Conservation (phyloP, 2,113 vertebrate species). For the Petaurus breviceps region DNA sequence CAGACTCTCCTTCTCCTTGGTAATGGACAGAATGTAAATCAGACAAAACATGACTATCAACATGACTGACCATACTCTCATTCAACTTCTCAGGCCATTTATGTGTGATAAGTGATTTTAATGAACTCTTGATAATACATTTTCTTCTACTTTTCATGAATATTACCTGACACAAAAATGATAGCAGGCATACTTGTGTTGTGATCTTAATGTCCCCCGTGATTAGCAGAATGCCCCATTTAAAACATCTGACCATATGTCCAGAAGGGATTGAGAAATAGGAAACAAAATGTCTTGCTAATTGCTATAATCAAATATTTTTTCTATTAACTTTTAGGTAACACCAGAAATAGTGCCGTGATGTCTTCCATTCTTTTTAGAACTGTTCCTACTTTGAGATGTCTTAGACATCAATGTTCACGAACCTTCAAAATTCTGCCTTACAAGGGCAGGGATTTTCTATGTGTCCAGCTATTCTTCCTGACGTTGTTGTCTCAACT, state of each 20-base stretch:
- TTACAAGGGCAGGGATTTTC: not conserved
- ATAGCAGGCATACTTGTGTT: not conserved
- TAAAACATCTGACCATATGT: not conserved
- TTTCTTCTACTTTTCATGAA: not conserved
- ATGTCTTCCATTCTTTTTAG: not conserved
- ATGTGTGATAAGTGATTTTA: slow-evolving; percentile 43
- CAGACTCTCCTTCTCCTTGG: not conserved
- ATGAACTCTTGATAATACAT: slow-evolving; percentile 37
- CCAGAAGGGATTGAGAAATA: slow-evolving; percentile 1
- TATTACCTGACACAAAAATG: slow-evolving; percentile 13
- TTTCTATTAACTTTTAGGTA: not conserved
- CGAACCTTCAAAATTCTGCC: not conserved
- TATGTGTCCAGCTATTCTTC: not conserved
- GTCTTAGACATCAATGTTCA: not conserved
- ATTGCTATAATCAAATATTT: not conserved
- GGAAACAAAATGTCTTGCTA: not conserved
- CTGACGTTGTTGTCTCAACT: not conserved
- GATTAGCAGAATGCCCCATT: not conserved
- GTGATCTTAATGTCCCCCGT: not conserved
- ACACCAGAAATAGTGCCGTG: not conserved
- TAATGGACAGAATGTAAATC: not conserved
- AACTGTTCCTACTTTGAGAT: not conserved
- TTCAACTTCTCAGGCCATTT: not conserved
- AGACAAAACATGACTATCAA: slow-evolving; percentile 9
- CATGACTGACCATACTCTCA: not conserved